Evolutionary conservation across 2,888 invertebrate species (phyloP), one percentile per base, ranked within the genome.

Genomic region (Antheraea assamensis): DNA sequence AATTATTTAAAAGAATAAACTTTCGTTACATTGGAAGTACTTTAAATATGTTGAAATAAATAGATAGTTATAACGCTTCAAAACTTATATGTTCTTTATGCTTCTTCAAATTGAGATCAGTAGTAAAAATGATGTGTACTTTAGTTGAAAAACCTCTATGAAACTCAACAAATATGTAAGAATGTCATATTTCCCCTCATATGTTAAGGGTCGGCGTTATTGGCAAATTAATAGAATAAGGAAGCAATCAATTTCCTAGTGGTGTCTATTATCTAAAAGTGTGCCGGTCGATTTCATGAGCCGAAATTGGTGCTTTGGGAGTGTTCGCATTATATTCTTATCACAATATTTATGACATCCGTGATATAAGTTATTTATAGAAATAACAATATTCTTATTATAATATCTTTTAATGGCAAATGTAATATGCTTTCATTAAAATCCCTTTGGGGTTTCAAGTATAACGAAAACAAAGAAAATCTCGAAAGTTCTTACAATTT

Each of bases 191-290:
- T 64, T 58, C 3, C 58, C 10, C 5, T 64, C 15, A 64, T 64
- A 30, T 64, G 30, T 64, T 1, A 58, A 58, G 58, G 30, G 30
- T 30, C 61, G 61, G 61, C 17, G 61, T 64, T 30, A 64, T 64
- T 64, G 30, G 61, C 21, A 68, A 68, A 68, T 68, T 68, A 17
- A 35, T n/a, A 8, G 68, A 78, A 80, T 79, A 81, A 80, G 78
- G 81, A 82, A 84, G 80, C 82, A 84, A 89, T 89, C 83, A 86
- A 84, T 86, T 82, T 79, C 76, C 76, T 72, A 47, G 49, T 55
- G 35, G 75, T 71, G 42, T 73, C 74, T 76, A 76, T 78, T 77
- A 76, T 78, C 79, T 76, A 76, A 76, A 77, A 76, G 73, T 31
- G 72, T 30, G 73, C 72, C 74, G 71, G 78, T 77, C 75, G 76